Base-by-base conservation (phyloP, 2,113 vertebrate genomes). In the Mesoclemmys tuberculata region DNA sequence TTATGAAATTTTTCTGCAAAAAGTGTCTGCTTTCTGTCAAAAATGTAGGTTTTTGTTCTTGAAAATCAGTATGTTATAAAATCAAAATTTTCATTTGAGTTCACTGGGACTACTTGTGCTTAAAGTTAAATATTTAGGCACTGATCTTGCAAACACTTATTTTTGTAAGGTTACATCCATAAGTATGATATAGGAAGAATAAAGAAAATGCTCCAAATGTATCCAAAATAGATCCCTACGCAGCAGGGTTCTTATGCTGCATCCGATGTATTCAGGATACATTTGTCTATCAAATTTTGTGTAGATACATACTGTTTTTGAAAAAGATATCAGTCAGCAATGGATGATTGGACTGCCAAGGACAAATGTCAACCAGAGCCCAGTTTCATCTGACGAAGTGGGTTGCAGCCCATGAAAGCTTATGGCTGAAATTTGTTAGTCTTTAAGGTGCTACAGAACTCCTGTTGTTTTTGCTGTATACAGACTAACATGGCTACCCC, bases 221-320 rank as follows among this genome's bases (percentile, higher is more conserved):
- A 94, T 92, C 35, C 88, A 90, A 89, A 96, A 92, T 90, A 88
- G 44, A 9, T 92, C 95, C 83, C 97, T 96, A 87, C 90, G n/a
- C 94, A 87, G 92, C 71, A 12, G 90, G 80, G 31, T 85, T 96
- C 80, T 94, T 96, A 86, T 92, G 82, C 78, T 89, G 5, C 80
- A 77, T 84, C 90, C 89, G 87, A 91, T 94, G 90, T 82, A 90
- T 94, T 35, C 95, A 97, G 95, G 96, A 96, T 95, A 96, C 93
- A 95, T 92, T 95, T 97, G 96, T 92, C 75, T 56, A 88, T 78
- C 91, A 93, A 56, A 84, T 89, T 93, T 85, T 94, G 84, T 75
- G 61, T 85, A 85, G 52, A 85, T 92, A 54, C 3, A 6, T 44
- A 31, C 38, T 87, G 86, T 86, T 83, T 78, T 88, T 92, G 44